These are phyloP conservation scores for Etheostoma nigrum DNA, from an alignment of 2,797 vertebrate genomes.

Conservation along the genomic window DNA sequence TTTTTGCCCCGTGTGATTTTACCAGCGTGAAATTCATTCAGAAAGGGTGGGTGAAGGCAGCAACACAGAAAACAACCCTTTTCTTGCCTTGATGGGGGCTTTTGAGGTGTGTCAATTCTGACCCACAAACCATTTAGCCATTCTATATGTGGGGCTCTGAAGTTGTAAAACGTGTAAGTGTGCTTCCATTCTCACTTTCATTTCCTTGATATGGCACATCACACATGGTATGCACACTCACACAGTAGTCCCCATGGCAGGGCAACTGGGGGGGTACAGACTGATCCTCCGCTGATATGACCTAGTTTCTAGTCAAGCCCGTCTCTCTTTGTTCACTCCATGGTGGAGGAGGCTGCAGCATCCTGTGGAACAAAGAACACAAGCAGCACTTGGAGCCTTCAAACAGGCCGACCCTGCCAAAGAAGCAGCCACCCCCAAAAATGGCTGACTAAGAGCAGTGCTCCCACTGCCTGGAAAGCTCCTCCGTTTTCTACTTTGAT, in stretches of 20 bases:
- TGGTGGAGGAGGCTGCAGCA: constrained; percentile 61
- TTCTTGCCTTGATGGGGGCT: constrained; percentile 6
- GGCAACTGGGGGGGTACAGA: constrained; percentile 62
- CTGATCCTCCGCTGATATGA: constrained; percentile 79
- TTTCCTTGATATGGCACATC: constrained; percentile 32
- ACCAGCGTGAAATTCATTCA: constrained; percentile 66
- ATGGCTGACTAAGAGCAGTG: constrained; percentile 23
- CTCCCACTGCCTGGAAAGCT: constrained; percentile 39
- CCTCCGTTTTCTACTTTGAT: constrained; percentile 46
- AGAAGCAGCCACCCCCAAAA: constrained; percentile 52
- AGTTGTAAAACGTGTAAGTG: constrained; percentile 15
- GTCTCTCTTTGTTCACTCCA: constrained; percentile 77
- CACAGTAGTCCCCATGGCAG: constrained; percentile 51
- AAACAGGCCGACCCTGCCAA: constrained; percentile 60
- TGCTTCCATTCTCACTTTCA: constrained; percentile 55
- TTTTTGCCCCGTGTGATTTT: constrained; percentile 49
- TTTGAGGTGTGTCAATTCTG: constrained; percentile 7
- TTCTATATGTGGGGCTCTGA: constrained; percentile 9
- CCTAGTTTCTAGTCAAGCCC: constrained; percentile 83
- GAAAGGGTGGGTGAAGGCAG: constrained; percentile 36
- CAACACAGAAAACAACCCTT: constrained; percentile 12
- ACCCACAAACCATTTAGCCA: constrained; percentile 20
- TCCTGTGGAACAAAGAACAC: constrained; percentile 74
- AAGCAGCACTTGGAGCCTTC: constrained; percentile 59
- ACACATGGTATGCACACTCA: constrained; percentile 51